Evolutionary conservation across 2,797 vertebrate species (phyloP).

Genomic region (Cephalopachus bancanus): DNA sequence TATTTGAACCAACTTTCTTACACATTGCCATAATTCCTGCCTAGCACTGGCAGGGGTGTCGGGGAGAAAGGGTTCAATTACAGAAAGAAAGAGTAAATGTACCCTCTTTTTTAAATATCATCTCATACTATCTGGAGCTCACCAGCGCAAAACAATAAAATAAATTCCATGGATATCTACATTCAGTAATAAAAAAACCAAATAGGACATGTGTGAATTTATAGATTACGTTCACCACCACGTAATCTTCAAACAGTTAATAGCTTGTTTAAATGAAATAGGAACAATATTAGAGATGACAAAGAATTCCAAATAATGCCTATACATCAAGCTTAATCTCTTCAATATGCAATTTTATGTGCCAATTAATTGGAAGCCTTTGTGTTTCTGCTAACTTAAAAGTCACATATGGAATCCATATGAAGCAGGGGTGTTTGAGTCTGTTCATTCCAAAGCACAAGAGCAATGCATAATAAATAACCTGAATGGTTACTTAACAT

Average conservation of each 20-base stretch:
- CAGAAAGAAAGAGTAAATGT: background rate
- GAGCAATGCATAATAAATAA: constrained; percentile 81
- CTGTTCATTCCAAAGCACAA: constrained; percentile 76
- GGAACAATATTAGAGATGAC: constrained; percentile 54
- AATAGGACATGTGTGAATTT: constrained; percentile 30
- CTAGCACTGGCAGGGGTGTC: background rate
- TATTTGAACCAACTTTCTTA: background rate
- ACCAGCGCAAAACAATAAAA: constrained; percentile 52
- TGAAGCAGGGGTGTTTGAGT: constrained; percentile 56
- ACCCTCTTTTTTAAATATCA: background rate
- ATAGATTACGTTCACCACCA: constrained; percentile 24
- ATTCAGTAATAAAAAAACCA: constrained; percentile 23
- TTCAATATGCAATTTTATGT: constrained; percentile 60
- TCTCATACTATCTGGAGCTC: background rate
- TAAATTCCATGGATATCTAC: constrained; percentile 21
- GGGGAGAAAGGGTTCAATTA: background rate
- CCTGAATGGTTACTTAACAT: constrained; percentile 69
- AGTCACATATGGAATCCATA: constrained; percentile 81
- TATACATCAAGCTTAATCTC: constrained; percentile 60
- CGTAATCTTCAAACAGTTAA: constrained; percentile 62
- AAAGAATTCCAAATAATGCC: constrained; percentile 75
- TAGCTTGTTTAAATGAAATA: constrained; percentile 66
- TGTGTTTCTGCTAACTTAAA: constrained; percentile 71
- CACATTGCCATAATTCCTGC: background rate
- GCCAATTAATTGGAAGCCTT: constrained; percentile 70